Evolutionary conservation across 2,888 invertebrate species (phyloP), one percentile per base, ranked within the genome.

Genomic region (Sphaerophoria rueppellii): DNA sequence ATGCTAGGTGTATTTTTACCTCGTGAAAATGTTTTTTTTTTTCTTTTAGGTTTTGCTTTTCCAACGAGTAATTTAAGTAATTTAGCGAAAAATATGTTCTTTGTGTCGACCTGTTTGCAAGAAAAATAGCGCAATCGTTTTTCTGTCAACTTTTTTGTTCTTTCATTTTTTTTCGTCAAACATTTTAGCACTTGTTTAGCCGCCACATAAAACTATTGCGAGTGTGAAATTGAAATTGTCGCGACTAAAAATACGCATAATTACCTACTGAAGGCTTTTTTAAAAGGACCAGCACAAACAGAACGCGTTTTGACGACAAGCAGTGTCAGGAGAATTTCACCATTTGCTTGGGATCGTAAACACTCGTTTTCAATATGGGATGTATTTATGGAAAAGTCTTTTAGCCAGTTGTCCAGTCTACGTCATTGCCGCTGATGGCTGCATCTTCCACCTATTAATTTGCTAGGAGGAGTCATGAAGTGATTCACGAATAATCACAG

Each of bases 191-290:
- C 82, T 77, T 82, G 73, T 54, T 70, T 82, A 79, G 57, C 46
- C 71, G 74, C 74, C 60, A 70, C 75, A 75, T 83, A 67, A 72
- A 80, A 79, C 82, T 63, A 54, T 77, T 63, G 77, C 54, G 69
- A 60, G 83, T 79, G 75, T 79, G 85, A 80, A 80, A 85, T 80
- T 76, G 69, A 83, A 82, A 60, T 74, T 74, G 70, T 79, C 67
- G 61, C 67, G 40, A 70, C 78, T 63, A 79, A 78, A 67, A 80
- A 85, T 70, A 70, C n/a, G 24, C 7, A 40, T 61, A 34, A 46
- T 34, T 0, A 72, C 55, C 24, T 24, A 24, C 24, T 63, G 35
- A 40, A 71, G 35, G 37, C 78, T 43, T 61, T 16, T 24, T 24
- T 16, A 76, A 48, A 60, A 50, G 14, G 67, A 11, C 14, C 48